Evolutionary conservation across 2,797 vertebrate genomes (phyloP).

Genomic region (Prionace glauca): DNA sequence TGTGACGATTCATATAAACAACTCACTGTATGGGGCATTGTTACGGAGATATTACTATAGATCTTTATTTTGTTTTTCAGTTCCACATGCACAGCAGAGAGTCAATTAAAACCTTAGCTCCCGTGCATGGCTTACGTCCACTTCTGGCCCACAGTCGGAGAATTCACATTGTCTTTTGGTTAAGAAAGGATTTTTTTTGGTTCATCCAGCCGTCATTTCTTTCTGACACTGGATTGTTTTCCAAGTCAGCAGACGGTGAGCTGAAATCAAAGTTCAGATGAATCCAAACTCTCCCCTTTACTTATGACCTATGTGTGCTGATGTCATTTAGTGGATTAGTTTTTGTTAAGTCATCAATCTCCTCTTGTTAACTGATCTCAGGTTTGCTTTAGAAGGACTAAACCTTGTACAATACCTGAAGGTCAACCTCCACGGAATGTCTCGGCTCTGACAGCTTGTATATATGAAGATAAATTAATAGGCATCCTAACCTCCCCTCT

Average conservation of each 20-base stretch:
- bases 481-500: constrained; percentile 52
- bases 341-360: constrained; percentile 30
- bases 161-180: neutral
- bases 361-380: constrained; percentile 5
- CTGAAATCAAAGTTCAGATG: neutral
- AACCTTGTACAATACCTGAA: constrained; percentile 28
- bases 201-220: neutral
- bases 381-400: constrained; percentile 32
- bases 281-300: neutral
- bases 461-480: constrained; percentile 75
- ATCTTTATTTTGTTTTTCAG: neutral
- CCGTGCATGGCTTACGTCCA: neutral
- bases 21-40: neutral
- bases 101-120: neutral
- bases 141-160: neutral
- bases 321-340: neutral
- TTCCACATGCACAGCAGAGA: neutral
- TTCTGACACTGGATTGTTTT: neutral
- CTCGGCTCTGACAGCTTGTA: constrained; percentile 35
- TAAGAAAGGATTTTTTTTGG: neutral
- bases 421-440: constrained; percentile 31
- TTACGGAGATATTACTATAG: neutral
- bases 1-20: neutral
- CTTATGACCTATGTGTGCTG: neutral
- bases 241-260: too few relatives aligned